Evolutionary conservation across 2,888 invertebrate species (phyloP).

Genomic region (Pseudanteris insignis): DNA sequence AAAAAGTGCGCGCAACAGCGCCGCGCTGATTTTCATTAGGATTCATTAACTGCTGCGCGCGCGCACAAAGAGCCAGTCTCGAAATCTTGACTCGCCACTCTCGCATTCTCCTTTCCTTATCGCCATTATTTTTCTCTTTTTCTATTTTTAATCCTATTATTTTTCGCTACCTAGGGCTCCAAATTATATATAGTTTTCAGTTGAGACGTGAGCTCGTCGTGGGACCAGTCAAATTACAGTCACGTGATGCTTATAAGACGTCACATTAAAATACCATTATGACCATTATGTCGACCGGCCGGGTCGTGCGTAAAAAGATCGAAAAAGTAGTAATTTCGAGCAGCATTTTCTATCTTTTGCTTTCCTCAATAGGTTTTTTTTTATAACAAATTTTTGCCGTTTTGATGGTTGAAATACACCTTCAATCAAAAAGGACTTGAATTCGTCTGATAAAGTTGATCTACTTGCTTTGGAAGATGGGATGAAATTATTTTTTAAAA

Average conservation of each 20-base stretch:
- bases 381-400: too few species aligned
- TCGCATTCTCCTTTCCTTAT: slow-evolving; percentile 14
- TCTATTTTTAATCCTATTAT: slow-evolving; percentile 19
- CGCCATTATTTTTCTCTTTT: slow-evolving; percentile 7
- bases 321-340: too few species aligned
- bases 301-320: too few species aligned
- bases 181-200: slow-evolving; percentile 15
- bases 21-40: slow-evolving; percentile 41
- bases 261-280: slow-evolving; percentile 32
- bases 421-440: too few species aligned
- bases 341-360: too few species aligned
- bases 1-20: slow-evolving; percentile 42
- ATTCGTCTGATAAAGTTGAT: too few species aligned
- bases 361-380: too few species aligned
- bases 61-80: slow-evolving; percentile 15
- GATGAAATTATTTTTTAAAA: too few species aligned
- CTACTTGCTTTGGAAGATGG: too few species aligned
- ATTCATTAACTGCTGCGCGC: slow-evolving; percentile 34
- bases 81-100: slow-evolving; percentile 15
- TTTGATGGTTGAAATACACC: too few species aligned
- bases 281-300: slow-evolving; percentile 13
- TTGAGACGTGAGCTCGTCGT: slow-evolving; percentile 22
- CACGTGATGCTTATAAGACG: slow-evolving; percentile 27
- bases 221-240: slow-evolving; percentile 27
- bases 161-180: too few species aligned